phyloP scores from a whole-genome alignment of 2,888 invertebrate species.

The Schizotus pectinicornis region DNA sequence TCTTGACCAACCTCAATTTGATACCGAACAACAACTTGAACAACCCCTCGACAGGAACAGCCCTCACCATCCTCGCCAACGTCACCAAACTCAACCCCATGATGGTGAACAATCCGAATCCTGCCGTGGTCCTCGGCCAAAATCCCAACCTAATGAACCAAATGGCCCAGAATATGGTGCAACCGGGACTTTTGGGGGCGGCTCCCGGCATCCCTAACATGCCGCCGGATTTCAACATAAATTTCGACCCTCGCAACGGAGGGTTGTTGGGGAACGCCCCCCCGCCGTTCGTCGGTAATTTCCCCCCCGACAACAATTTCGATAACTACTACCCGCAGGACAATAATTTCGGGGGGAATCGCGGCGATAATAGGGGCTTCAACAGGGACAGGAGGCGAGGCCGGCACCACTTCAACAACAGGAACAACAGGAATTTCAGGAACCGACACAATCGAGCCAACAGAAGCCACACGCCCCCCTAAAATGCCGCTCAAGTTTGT shows the following conservation, averaged over 20 bases:
- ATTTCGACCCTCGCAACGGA: slow-evolving; percentile 53
- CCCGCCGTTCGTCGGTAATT: slow-evolving; percentile 53
- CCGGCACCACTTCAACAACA: neutral
- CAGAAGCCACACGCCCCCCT: too few relatives aligned
- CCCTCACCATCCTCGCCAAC: slow-evolving; percentile 54
- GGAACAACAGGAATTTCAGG: neutral
- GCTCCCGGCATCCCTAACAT: slow-evolving; percentile 59
- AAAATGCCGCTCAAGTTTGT: too few relatives aligned
- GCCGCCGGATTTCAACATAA: slow-evolving; percentile 53
- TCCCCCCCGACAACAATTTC: slow-evolving; percentile 58
- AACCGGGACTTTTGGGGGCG: slow-evolving; percentile 62
- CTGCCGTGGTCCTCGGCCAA: slow-evolving; percentile 61
- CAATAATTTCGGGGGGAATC: slow-evolving; percentile 30
- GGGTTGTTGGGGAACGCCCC: slow-evolving; percentile 49
- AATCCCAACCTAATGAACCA: slow-evolving; percentile 52
- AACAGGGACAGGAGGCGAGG: slow-evolving; percentile 1
- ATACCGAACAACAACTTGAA: slow-evolving; percentile 45
- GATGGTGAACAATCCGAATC: slow-evolving; percentile 21
- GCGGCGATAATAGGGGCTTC: neutral
- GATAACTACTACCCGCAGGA: slow-evolving; percentile 56
- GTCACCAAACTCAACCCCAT: slow-evolving; percentile 41
- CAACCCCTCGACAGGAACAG: slow-evolving; percentile 46
- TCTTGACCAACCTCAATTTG: slow-evolving; percentile 67
- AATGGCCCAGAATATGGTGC: slow-evolving; percentile 57
- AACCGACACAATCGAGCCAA: neutral